Conservation (phyloP, 2,113 vertebrate genomes). For the Toxotes jaculatrix region DNA sequence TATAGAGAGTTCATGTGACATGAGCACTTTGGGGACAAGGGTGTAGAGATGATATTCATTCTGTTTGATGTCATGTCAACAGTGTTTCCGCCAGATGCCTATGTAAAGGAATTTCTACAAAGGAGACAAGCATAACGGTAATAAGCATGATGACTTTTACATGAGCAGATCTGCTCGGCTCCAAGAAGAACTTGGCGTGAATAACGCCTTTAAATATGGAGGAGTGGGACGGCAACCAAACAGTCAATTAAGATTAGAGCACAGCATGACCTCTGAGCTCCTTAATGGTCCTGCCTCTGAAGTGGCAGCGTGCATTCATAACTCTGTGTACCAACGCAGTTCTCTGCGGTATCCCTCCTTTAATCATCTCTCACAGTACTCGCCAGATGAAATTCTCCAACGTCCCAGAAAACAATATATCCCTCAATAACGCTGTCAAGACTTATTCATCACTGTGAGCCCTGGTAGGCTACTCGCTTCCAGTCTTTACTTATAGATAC, state of each 20-base stretch:
- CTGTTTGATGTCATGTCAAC: constrained; percentile 57
- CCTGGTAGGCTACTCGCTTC: constrained; percentile 29
- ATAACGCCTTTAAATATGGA: not conserved
- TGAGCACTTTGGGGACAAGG: constrained; percentile 12
- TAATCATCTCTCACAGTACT: constrained; percentile 52
- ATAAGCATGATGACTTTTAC: constrained; percentile 17
- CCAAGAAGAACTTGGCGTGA: not conserved
- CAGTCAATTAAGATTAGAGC: not conserved
- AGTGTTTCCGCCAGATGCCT: constrained; percentile 31
- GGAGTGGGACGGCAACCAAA: not conserved
- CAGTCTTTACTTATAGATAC: constrained; percentile 58
- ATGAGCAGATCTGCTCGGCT: constrained; percentile 13
- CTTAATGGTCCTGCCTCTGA: not conserved
- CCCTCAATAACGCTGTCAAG: constrained; percentile 72
- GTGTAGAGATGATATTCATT: constrained; percentile 28
- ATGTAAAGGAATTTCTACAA: constrained; percentile 13
- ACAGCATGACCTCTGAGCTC: constrained; percentile 7
- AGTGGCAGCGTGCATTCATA: constrained; percentile 15
- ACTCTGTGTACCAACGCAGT: not conserved
- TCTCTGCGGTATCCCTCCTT: constrained; percentile 49
- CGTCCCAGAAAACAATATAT: constrained; percentile 70
- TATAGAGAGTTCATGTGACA: constrained; percentile 24
- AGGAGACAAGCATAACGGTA: not conserved
- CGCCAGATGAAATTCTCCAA: constrained; percentile 39
- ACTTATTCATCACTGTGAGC: constrained; percentile 57